These are phyloP conservation scores for Charadrius vociferus DNA, from an alignment of 2,113 vertebrate species.

Conservation along the genomic window DNA sequence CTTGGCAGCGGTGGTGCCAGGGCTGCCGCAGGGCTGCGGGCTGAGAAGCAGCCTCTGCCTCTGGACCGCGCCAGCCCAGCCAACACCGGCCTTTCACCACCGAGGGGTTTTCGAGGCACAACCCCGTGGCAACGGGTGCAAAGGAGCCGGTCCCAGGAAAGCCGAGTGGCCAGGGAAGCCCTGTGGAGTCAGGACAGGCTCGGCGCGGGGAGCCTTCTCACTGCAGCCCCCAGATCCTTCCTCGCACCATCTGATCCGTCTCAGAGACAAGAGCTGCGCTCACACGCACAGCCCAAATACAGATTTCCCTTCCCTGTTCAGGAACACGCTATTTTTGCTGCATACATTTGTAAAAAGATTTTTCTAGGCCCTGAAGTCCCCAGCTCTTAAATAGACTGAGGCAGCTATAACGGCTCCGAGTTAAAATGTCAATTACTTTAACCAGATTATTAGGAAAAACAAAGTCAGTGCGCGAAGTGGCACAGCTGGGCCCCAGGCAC, in stretches of 20 bases:
- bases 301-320: not conserved
- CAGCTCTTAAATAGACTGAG: constrained; percentile 19
- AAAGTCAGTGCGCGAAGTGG: not conserved
- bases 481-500: constrained; percentile 43
- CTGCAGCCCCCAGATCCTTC: not conserved
- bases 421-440: constrained; percentile 66
- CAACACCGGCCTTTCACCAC: rapidly evolving
- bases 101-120: not conserved
- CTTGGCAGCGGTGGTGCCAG: not conserved
- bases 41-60: constrained; percentile 1
- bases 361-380: constrained; percentile 25
- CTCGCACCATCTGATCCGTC: not conserved
- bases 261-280: not conserved
- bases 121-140: not conserved
- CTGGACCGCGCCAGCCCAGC: not conserved
- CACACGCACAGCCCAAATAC: not conserved
- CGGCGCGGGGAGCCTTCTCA: rapidly evolving
- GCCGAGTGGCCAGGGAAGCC: not conserved
- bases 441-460: constrained; percentile 57
- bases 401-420: not conserved
- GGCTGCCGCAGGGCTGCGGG: not conserved
- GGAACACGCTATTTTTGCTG: not conserved
- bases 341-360: not conserved
- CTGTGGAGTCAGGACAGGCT: not conserved
- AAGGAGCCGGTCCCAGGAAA: not conserved